These are phyloP conservation scores for Oxystoma pomonae DNA, from an alignment of 2,888 invertebrate species.

Conservation along the genomic window DNA sequence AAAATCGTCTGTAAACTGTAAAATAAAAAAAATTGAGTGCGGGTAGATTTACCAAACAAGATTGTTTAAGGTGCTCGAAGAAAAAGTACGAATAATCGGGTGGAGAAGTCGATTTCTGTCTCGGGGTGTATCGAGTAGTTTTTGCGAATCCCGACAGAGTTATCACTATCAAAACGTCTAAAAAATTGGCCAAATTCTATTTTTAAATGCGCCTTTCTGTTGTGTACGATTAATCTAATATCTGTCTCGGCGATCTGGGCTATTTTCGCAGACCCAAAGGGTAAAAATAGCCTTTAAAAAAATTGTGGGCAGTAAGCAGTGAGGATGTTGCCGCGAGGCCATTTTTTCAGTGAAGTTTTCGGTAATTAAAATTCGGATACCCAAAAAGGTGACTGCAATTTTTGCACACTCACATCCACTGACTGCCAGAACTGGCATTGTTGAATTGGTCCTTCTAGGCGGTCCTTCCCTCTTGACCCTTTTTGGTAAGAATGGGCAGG, in stretches of 20 bases:
- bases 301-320: constrained; percentile 40
- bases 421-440: no score
- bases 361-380: background rate
- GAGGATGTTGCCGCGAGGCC: constrained; percentile 46
- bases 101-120: constrained; percentile 41
- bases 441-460: background rate
- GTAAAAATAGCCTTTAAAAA: constrained; percentile 46
- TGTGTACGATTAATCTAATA: constrained; percentile 44
- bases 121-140: constrained; percentile 48
- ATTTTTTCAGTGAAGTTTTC: constrained; percentile 36
- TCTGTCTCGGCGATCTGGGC: constrained; percentile 43
- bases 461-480: background rate
- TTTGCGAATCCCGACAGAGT: constrained; percentile 47
- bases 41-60: background rate
- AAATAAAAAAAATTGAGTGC: background rate
- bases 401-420: background rate
- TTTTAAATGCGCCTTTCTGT: constrained; percentile 47
- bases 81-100: background rate
- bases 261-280: constrained; percentile 45
- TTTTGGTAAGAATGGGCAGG: background rate
- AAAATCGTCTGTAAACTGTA: constrained; percentile 17
- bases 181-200: constrained; percentile 46
- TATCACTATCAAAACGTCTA: constrained; percentile 38
- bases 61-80: background rate
- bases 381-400: background rate